phyloP scores from a whole-genome alignment of 2,113 vertebrate genomes.

The Alosa alosa region DNA sequence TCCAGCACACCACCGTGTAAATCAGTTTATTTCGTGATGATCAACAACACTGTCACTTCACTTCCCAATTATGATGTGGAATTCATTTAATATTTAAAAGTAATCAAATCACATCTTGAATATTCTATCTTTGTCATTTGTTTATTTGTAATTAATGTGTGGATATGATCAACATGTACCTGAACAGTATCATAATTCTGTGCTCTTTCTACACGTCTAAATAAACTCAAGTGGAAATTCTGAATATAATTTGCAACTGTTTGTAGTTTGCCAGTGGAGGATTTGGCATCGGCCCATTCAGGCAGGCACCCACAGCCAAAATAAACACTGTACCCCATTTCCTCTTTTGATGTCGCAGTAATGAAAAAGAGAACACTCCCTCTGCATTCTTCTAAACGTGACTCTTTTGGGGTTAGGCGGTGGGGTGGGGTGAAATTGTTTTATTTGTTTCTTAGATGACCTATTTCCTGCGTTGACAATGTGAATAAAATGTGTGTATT shows the following conservation, averaged over 20 bases:
- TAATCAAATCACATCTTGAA: neutral
- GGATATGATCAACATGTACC: neutral
- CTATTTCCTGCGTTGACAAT: neutral
- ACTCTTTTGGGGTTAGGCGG: neutral
- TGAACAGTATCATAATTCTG: neutral
- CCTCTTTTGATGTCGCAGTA: neutral
- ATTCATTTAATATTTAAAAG: neutral
- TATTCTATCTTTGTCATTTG: neutral
- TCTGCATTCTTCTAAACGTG: neutral
- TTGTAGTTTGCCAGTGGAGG: neutral
- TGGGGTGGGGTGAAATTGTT: neutral
- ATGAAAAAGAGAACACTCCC: neutral
- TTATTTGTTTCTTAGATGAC: neutral
- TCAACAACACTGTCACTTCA: too few species aligned
- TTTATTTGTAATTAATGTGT: neutral
- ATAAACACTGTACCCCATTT: neutral
- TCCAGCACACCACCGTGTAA: too few species aligned
- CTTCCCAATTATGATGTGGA: too few species aligned
- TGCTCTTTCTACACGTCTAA: neutral
- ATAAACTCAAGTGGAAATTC: neutral
- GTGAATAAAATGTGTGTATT: neutral
- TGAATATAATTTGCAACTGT: neutral
- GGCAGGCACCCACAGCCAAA: neutral
- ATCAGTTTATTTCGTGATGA: too few species aligned
- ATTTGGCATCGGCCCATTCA: neutral